A percentile compares a stretch with the other conserved stretches of the same genome.
Conservation (phyloP, 1,140 invertebrate genomes). For the Platorchestia sp. region DNA sequence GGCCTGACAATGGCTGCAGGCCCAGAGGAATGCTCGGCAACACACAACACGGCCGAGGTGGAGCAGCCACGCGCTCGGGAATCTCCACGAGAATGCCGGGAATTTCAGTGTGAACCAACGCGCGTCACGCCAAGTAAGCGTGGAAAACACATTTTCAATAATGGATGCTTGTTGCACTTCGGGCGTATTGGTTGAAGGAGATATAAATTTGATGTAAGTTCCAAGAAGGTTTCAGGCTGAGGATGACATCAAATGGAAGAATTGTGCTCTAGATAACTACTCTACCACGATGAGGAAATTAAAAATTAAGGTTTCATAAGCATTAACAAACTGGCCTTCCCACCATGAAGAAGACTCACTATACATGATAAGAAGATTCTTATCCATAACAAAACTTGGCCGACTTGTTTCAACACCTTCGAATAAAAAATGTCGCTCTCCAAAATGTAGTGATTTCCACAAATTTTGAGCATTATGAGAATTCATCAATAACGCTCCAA, state of each 20-base stretch:
- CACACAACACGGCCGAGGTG: background rate
- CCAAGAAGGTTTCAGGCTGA: background rate
- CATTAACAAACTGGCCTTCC: too few species aligned
- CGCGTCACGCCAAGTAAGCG: background rate
- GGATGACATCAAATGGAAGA: background rate
- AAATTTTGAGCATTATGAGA: too few species aligned
- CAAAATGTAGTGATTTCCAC: too few species aligned
- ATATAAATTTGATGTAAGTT: background rate
- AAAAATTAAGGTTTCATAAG: background rate
- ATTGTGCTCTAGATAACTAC: background rate
- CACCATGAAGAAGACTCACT: too few species aligned
- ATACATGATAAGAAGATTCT: too few species aligned
- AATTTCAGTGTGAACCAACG: background rate
- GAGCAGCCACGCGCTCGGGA: background rate
- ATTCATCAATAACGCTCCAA: too few species aligned
- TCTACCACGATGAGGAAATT: background rate
- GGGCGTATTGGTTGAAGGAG: background rate
- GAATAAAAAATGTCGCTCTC: too few species aligned
- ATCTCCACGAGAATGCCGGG: background rate
- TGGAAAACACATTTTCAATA: background rate
- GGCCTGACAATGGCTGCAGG: background rate
- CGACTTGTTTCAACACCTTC: too few species aligned
- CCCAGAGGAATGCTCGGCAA: background rate
- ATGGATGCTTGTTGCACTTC: background rate
- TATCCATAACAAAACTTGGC: too few species aligned